Base-by-base conservation (phyloP, 1,140 invertebrate species). In the Aradophagus sp. region DNA sequence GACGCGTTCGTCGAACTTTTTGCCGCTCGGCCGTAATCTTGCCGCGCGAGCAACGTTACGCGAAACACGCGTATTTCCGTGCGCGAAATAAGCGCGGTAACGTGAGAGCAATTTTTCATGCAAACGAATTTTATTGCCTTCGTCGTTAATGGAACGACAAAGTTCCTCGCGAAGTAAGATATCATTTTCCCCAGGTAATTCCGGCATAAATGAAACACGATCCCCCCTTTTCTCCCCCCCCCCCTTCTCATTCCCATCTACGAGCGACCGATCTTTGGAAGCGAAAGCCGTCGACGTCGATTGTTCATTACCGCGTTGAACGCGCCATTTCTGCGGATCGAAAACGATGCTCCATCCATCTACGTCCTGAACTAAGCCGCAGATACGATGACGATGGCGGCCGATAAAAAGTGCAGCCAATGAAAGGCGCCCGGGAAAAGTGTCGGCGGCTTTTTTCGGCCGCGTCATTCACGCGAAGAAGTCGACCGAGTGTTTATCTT, bases 241-340 rank as follows among this genome's bases (percentile, higher is more conserved):
- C n/a, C n/a, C n/a, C n/a, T n/a, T n/a, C n/a, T n/a, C n/a, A n/a
- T n/a, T n/a, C n/a, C n/a, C n/a, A n/a, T n/a, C n/a, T n/a, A n/a
- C n/a, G n/a, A n/a, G n/a, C 48, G 48, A 56, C 19, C 55, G 55
- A 68, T 61, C 36, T 67, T 55, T 61, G 11, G 34, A n/a, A n/a
- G n/a, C n/a, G n/a, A n/a, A n/a, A n/a, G n/a, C n/a, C n/a, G n/a
- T n/a, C 42, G 48, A 68, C 47, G 65, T 39, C 45, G 48, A 68
- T 68, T 59, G 65, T 55, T 68, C 65, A 59, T 68, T 59, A 68
- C 55, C 39, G 32, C 19, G 47, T 53, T 58, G 52, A 58, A 58
- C 44, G 42, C 44, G 20, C 52, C 20, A 58, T 53, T 66, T 56
- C 36, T n/a, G 52, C 36, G 35, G 62, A 56, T 66, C 42, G 45